phyloP scores from a whole-genome alignment of 2,888 invertebrate species.

The Yponomeuta plumbellus region DNA sequence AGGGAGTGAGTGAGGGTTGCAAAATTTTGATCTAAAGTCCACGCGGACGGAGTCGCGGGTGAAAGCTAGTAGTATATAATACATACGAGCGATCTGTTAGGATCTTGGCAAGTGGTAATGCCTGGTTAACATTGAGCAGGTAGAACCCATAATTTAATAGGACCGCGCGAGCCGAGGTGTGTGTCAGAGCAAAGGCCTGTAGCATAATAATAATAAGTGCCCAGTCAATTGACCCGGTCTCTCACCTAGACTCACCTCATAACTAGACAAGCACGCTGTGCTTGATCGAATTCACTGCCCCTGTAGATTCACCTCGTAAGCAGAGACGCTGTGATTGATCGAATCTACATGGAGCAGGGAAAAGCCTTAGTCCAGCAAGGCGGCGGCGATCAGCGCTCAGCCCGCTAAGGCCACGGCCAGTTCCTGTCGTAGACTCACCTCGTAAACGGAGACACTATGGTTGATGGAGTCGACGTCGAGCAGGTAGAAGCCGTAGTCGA shows the following conservation, averaged over 20 bases:
- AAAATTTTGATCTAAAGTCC: no score
- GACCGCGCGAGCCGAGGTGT: conserved; percentile 90
- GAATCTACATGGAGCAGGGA: conserved; percentile 93
- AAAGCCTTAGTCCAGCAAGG: conserved; percentile 92
- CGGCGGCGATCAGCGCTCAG: no score
- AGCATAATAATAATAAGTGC: no score
- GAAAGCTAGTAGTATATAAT: no score
- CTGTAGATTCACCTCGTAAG: conserved; percentile 81
- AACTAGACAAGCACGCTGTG: conserved; percentile 91
- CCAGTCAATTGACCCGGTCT: no score
- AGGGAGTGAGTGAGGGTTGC: no score
- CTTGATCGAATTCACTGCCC: conserved; percentile 89
- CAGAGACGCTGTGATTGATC: conserved; percentile 87
- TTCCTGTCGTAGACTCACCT: conserved; percentile 78
- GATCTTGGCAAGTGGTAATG: no score
- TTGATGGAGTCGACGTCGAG: conserved; percentile 91
- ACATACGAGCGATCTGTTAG: no score
- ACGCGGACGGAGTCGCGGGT: no score
- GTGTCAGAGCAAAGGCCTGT: conserved; percentile 77
- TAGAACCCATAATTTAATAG: conserved; percentile 94
- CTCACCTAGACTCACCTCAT: conserved; percentile 86
- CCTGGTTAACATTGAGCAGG: conserved; percentile 92
- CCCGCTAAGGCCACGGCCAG: no score
- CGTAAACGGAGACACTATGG: conserved; percentile 89
- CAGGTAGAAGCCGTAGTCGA: conserved; percentile 94